phyloP scores from a whole-genome alignment of 2,797 vertebrate species.

The Halcyon chelicuti region DNA sequence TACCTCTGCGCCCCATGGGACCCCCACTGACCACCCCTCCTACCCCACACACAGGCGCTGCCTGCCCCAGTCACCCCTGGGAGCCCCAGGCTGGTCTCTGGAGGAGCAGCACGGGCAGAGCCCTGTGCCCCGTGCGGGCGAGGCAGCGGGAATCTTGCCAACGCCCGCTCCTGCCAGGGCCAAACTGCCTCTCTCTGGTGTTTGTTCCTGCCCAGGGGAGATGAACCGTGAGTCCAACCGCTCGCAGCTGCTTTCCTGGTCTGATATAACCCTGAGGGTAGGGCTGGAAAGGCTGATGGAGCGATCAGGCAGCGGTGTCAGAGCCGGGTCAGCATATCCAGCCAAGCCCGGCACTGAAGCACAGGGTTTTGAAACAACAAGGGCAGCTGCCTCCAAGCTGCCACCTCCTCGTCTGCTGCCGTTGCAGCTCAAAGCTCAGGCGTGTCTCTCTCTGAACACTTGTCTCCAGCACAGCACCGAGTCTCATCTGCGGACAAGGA shows the following conservation, averaged over 20 bases:
- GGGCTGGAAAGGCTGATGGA: neutral
- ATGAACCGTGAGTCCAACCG: neutral
- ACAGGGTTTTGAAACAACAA: neutral
- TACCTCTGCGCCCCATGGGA: neutral
- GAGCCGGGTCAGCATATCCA: neutral
- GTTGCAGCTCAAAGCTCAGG: constrained; percentile 27
- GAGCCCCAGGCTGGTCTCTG: neutral
- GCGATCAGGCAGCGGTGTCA: neutral
- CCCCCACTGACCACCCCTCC: accelerated
- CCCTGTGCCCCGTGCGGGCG: neutral
- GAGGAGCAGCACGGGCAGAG: neutral
- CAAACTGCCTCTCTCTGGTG: neutral
- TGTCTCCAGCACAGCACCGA: neutral
- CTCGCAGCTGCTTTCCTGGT: neutral
- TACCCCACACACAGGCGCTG: neutral
- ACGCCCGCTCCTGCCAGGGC: neutral
- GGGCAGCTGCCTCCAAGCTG: neutral
- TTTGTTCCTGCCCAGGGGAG: neutral
- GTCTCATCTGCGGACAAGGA: constrained; percentile 1
- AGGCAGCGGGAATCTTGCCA: neutral
- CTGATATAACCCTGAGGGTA: neutral
- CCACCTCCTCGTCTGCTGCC: constrained; percentile 26
- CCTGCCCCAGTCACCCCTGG: neutral
- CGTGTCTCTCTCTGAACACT: neutral
- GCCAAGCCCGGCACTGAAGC: neutral